Conservation (phyloP, 2,888 invertebrate genomes). For the Leucania comma region DNA sequence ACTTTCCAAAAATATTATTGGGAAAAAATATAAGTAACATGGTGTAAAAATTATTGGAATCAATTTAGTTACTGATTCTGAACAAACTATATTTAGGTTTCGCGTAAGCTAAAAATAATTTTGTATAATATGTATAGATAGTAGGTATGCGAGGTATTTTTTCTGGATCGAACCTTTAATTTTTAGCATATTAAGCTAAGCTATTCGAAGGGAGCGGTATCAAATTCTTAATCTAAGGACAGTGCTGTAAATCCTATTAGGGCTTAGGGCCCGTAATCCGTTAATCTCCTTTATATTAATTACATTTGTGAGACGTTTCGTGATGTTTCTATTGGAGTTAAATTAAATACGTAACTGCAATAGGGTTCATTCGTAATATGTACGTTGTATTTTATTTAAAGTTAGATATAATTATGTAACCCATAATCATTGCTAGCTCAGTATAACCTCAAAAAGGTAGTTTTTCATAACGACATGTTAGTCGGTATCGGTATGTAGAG, state of each 20-base stretch:
- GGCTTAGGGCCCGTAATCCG: background rate
- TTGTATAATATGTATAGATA: no score
- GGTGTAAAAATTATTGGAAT: no score
- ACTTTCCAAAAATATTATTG: no score
- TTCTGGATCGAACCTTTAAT: no score
- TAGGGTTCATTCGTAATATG: background rate
- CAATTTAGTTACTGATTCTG: no score
- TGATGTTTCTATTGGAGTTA: background rate
- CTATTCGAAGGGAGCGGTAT: slow-evolving; percentile 12
- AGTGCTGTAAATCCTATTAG: slow-evolving; percentile 27
- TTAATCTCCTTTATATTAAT: slow-evolving; percentile 26
- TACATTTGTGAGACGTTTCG: background rate
- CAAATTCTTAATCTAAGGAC: slow-evolving; percentile 23
- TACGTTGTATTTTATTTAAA: background rate
- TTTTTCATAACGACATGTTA: background rate
- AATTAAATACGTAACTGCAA: background rate
- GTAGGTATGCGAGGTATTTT: no score
- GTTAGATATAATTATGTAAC: background rate
- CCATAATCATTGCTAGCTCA: background rate
- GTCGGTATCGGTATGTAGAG: no score
- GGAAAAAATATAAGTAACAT: no score
- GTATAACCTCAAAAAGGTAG: background rate
- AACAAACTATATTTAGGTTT: no score
- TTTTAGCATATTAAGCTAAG: background rate
- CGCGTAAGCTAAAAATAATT: no score